These are phyloP conservation scores for Lemur catta DNA, from an alignment of 2,797 vertebrate species.

Conservation along the genomic window DNA sequence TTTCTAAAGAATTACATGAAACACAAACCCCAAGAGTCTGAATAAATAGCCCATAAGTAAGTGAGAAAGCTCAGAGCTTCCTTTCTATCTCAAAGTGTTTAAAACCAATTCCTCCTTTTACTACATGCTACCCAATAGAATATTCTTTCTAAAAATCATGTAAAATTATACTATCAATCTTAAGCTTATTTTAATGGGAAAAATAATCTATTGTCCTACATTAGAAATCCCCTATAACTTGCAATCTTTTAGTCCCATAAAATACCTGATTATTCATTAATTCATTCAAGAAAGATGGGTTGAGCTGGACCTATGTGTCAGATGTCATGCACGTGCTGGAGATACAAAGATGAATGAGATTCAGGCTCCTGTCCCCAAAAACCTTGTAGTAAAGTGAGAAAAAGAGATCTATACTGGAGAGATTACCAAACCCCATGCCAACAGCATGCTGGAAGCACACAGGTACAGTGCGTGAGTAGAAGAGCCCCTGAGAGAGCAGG, in stretches of 20 bases:
- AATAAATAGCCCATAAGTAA: not conserved
- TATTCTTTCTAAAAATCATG: not conserved
- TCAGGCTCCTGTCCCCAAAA: not conserved
- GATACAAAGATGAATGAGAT: not conserved
- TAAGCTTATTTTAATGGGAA: not conserved
- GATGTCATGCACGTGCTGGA: not conserved
- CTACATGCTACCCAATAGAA: not conserved
- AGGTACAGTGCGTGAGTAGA: fast-evolving
- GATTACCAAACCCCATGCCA: not conserved
- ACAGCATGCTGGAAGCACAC: not conserved
- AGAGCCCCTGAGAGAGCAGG: not conserved
- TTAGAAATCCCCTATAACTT: not conserved
- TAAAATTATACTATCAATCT: not conserved
- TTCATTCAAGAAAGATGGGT: not conserved
- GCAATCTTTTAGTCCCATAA: not conserved
- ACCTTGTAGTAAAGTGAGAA: not conserved
- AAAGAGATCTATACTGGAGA: not conserved
- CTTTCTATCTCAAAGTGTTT: not conserved
- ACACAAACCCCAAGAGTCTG: not conserved
- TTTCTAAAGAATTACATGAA: not conserved
- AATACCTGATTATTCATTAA: not conserved
- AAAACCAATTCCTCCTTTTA: not conserved
- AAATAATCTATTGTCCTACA: not conserved
- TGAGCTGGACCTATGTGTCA: not conserved
- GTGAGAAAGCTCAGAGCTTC: not conserved